Evolutionary conservation across 2,888 invertebrate genomes (phyloP).

Genomic region (Choristoneura rosaceana): DNA sequence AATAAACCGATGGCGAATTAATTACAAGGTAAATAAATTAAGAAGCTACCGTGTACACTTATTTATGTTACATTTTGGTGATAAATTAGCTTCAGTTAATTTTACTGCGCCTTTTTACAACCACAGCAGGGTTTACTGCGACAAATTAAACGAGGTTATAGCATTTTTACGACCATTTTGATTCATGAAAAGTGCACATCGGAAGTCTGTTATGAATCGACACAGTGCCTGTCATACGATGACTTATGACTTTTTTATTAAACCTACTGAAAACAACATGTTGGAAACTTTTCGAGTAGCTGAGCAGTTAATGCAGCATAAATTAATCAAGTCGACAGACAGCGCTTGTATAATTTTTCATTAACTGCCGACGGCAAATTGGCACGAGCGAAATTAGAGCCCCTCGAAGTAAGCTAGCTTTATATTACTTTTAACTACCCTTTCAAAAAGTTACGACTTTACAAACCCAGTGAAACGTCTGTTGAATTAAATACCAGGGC

Average conservation of each 20-base stretch:
- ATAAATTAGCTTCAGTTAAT: conserved; percentile 46
- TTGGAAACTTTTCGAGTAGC: conserved; percentile 44
- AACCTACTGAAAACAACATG: conserved; percentile 5
- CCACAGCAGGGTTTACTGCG: conserved; percentile 52
- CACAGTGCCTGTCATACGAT: conserved; percentile 20
- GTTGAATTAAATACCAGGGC: conserved; percentile 13
- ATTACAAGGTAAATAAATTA: conserved; percentile 25
- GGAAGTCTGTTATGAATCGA: conserved; percentile 46
- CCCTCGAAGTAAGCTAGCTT: conserved; percentile 9
- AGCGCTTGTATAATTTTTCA: conserved; percentile 33
- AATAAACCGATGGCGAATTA: conserved; percentile 19
- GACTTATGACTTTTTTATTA: conserved; percentile 26
- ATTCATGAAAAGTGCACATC: conserved; percentile 48
- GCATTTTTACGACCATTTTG: conserved; percentile 53
- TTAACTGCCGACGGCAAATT: conserved; percentile 45
- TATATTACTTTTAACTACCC: conserved; percentile 17
- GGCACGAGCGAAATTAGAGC: conserved; percentile 29
- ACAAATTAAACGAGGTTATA: conserved; percentile 58
- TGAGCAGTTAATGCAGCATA: conserved; percentile 49
- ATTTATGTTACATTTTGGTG: conserved; percentile 32
- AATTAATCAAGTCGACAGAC: conserved; percentile 50
- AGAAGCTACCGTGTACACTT: conserved; percentile 19
- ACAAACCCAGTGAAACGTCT: conserved; percentile 19
- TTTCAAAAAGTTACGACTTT: conserved; percentile 22
- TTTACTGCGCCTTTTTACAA: conserved; percentile 46